A percentile compares a stretch with the other conserved stretches of the same genome.
phyloP scores from a whole-genome alignment of 2,888 invertebrate species.

The Ochropacha duplaris region DNA sequence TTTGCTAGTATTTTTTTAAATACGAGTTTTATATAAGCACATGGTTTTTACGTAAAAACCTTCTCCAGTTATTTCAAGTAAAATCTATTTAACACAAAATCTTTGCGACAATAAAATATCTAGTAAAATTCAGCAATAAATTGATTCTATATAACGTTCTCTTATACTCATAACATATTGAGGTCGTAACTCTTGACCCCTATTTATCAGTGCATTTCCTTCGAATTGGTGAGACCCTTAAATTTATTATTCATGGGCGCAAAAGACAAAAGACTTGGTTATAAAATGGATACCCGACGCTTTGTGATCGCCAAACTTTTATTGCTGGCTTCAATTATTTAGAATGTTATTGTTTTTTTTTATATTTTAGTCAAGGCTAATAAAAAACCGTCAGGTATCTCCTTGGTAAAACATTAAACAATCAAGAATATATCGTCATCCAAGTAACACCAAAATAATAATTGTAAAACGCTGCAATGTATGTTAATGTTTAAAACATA shows the following conservation, averaged over 20 bases:
- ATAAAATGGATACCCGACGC: constrained; percentile 20
- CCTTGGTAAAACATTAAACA: too few species aligned
- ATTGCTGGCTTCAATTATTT: neutral
- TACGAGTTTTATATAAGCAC: too few species aligned
- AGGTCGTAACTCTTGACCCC: constrained; percentile 12
- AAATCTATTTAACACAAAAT: neutral
- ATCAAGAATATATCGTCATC: too few species aligned
- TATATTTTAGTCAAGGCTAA: too few species aligned
- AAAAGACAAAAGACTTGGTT: constrained; percentile 16
- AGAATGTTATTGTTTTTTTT: too few species aligned
- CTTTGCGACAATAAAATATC: neutral
- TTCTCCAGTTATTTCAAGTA: neutral
- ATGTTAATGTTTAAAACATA: too few species aligned
- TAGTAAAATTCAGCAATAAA: neutral
- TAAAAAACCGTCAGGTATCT: too few species aligned
- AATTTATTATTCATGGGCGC: constrained; percentile 2
- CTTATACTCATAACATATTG: neutral
- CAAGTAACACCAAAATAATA: too few species aligned
- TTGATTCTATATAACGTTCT: neutral
- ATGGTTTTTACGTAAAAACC: neutral
- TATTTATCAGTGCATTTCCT: constrained; percentile 42
- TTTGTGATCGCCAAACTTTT: neutral
- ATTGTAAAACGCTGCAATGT: too few species aligned
- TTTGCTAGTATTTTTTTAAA: too few species aligned
- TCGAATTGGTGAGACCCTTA: constrained; percentile 17